phyloP scores from a whole-genome alignment of 1,140 invertebrate genomes.

The Galleria mellonella region DNA sequence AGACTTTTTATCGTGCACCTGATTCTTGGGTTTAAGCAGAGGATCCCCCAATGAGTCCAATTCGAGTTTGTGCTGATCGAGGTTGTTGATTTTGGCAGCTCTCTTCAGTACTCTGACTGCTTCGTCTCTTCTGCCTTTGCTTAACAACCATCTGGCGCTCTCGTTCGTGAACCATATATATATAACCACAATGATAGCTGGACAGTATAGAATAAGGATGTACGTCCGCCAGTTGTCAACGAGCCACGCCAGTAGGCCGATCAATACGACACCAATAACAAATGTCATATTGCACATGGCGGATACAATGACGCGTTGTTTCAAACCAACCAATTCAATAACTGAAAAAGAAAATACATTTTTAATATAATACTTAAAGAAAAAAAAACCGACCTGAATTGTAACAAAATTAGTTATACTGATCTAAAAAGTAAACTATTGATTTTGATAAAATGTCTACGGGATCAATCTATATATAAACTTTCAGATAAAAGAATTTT shows the following conservation, averaged over 20 bases:
- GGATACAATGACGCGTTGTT: constrained; percentile 60
- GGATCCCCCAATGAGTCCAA: constrained; percentile 69
- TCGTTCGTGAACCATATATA: constrained; percentile 93
- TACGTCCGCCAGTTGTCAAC: constrained; percentile 82
- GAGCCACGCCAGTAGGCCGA: constrained; percentile 81
- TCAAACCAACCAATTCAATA: constrained; percentile 59
- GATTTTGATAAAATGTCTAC: too few species aligned
- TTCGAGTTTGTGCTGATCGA: constrained; percentile 74
- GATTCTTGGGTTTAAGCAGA: constrained; percentile 42
- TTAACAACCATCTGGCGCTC: constrained; percentile 86
- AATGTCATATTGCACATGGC: constrained; percentile 76
- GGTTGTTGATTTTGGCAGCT: constrained; percentile 83
- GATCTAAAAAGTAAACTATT: too few species aligned
- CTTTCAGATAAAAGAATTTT: too few species aligned
- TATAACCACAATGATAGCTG: constrained; percentile 79
- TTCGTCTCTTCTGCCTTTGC: constrained; percentile 82
- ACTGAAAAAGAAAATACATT: constrained; percentile 27
- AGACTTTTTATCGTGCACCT: constrained; percentile 43
- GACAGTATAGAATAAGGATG: constrained; percentile 79
- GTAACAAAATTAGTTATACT: neutral
- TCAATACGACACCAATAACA: constrained; percentile 81
- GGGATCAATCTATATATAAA: too few species aligned
- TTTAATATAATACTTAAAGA: too few species aligned
- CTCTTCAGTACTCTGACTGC: constrained; percentile 81
- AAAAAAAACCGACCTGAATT: too few species aligned